Base-by-base conservation (phyloP, 2,797 vertebrate species). In the Argya squamiceps region DNA sequence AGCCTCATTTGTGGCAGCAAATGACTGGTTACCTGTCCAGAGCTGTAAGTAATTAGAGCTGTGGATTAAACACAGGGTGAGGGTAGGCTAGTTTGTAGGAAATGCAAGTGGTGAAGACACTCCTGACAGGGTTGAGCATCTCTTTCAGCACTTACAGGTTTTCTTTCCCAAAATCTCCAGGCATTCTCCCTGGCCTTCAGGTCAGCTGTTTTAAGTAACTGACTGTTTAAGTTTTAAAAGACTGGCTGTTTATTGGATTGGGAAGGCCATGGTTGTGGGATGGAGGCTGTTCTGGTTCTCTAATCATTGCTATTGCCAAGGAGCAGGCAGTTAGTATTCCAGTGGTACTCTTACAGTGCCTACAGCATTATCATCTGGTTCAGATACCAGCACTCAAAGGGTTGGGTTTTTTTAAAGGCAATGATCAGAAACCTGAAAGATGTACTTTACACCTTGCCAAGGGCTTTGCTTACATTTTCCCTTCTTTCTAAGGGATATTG, bases 311-410 rank as follows among this genome's bases (percentile, higher is more conserved):
- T 77, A 2, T 81, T 78, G 88, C 63, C 32, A 75, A 58, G 74
- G 62, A 92, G 59, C 52, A 81, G 62, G 49, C 79, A 44, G 64
- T 94, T 92, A 37, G 69, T 84, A 89, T 93, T 93, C 67, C 1
- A 5, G 70, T n/a, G 79, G 13, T 90, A 59, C 47, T 70, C 41
- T 43, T 77, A 4, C 36, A 50, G 58, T 84, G 94, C 91, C 89
- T 89, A 16, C 87, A 89, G 94, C 89, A 6, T 81, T 92, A 56
- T 87, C 53, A 39, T 59, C 77, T 74, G 46, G 17, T 88, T 92
- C 82, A 75, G 58, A 78, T 65, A 69, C 2, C 69, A 53, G 6
- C 62, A 29, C 7, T 2, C 88, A 52, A 34, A 90, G 62, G 65
- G 62, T 56, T 70, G 44, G 5, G 5, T 7, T 84, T 67, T 68